Base-by-base conservation (phyloP, 2,797 vertebrate genomes). In the Parotocinclus haroldoi region DNA sequence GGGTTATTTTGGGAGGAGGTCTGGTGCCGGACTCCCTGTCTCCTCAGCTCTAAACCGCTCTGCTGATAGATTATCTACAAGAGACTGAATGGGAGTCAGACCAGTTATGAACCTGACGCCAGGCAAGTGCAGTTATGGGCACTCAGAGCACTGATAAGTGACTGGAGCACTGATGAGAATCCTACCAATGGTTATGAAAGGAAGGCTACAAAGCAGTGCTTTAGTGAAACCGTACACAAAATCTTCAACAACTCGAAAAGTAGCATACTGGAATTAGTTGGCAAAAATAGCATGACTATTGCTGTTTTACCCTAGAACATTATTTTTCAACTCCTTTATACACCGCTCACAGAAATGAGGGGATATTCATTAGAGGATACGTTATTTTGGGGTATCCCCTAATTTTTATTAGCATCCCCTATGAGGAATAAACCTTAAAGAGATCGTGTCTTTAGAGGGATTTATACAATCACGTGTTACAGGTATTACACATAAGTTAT, bases 1-100 rank as follows among this genome's bases (percentile, higher is more conserved):
- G 77, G 81, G 85, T 84, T 89, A 89, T 91, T 92, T 92, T 90
- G 77, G 89, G 90, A 90, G 89, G 89, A 81, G 87, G 88, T 92
- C 88, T 91, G 91, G 90, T 92, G 91, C 87, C 86, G 85, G 65
- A 89, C 76, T 88, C 86, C 80, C 90, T 90, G 88, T 92, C 87
- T 90, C 52, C 86, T 80, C 61, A 68, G 72, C 61, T 75, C 60
- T 83, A 66, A 71, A 83, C 83, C 58, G 80, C 51, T 83, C 81
- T 80, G 75, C 86, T 86, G 85, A 89, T 84, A 89, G 83, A 83
- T 82, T 83, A 87, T 86, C 74, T 84, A 0, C 82, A 76, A 76
- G 82, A 75, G 82, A 62, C 78, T 80, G 82, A 81, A 79, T 80
- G 84, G 87, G 84, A 89, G 87, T 80, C 81, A 78, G 73, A 79